Percentiles rank a stretch among this genome's conserved stretches.
Conservation (phyloP, 92 coral and sea anemone species). For the Siderastrea siderea region DNA sequence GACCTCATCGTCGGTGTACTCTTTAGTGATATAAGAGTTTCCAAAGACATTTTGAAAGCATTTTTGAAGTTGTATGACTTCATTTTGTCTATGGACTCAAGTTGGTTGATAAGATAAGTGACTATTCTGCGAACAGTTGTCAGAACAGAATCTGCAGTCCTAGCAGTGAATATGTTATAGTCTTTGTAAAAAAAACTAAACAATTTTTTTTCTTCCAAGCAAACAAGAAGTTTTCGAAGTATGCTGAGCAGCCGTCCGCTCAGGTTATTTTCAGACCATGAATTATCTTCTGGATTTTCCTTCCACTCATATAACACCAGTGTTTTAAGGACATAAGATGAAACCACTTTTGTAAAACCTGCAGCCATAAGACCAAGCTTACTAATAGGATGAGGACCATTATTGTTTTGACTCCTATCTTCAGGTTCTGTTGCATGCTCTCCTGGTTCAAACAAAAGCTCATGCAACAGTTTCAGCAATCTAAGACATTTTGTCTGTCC, state of each 20-base stretch:
- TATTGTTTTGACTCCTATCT: too few species aligned
- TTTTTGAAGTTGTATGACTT: too few species aligned
- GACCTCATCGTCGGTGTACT: too few species aligned
- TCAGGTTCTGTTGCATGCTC: too few species aligned
- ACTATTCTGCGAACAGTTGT: too few species aligned
- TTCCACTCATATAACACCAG: conserved; percentile 40
- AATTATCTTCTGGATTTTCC: conserved; percentile 1
- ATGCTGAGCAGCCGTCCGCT: neutral
- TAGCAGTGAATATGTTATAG: conserved; percentile 6
- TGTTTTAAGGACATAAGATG: conserved; percentile 39
- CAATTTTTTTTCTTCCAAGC: neutral
- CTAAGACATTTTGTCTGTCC: conserved; percentile 10
- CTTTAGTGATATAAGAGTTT: too few species aligned
- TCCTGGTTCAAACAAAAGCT: neutral
- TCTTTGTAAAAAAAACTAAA: conserved; percentile 9
- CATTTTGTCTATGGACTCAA: too few species aligned
- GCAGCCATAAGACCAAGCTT: too few species aligned
- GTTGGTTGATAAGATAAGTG: too few species aligned
- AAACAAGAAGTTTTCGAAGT: neutral
- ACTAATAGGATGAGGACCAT: neutral
- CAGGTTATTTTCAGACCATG: conserved; percentile 22
- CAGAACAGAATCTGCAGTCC: too few species aligned
- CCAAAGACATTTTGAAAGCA: too few species aligned
- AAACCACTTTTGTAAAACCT: neutral
- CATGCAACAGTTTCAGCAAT: conserved; percentile 10